Evolutionary conservation across 2,113 vertebrate species (phyloP).

Genomic region (Oncorhynchus clarkii): DNA sequence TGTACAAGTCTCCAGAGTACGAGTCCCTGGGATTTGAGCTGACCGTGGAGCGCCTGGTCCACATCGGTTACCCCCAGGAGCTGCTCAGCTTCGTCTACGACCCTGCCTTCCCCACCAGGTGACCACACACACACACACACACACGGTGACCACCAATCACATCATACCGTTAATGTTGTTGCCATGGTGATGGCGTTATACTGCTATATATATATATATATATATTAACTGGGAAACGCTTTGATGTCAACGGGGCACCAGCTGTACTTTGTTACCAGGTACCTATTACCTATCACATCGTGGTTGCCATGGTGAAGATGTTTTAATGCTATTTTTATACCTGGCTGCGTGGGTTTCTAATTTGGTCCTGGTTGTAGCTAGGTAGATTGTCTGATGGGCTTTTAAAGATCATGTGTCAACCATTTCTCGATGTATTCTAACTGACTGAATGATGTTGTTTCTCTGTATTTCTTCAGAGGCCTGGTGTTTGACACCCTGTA

Average conservation of each 20-base stretch:
- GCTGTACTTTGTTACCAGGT: no score
- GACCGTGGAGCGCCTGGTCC: constrained; percentile 94
- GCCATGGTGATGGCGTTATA: not conserved
- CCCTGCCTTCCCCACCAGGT: constrained; percentile 97
- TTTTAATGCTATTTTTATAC: no score
- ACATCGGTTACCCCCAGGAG: constrained; percentile 97
- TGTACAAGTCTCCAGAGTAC: constrained; percentile 99
- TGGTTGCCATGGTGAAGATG: no score
- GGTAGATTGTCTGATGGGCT: no score
- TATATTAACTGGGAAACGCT: not conserved
- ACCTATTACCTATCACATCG: no score
- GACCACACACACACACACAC: constrained; percentile 34
- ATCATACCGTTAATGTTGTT: not conserved
- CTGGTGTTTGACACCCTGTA: constrained; percentile 96
- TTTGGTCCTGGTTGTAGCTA: no score
- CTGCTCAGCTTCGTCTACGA: constrained; percentile 97
- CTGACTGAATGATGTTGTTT: not conserved
- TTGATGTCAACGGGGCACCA: no score
- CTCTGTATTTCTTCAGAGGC: constrained; percentile 75
- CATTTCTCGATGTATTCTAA: no score
- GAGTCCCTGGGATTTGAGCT: constrained; percentile 97
- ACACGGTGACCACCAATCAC: not conserved
- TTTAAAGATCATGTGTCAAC: no score
- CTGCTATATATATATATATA: not conserved
- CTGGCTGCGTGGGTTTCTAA: no score